phyloP scores from a whole-genome alignment of 2,113 vertebrate genomes.

The Bubalus kerabau region DNA sequence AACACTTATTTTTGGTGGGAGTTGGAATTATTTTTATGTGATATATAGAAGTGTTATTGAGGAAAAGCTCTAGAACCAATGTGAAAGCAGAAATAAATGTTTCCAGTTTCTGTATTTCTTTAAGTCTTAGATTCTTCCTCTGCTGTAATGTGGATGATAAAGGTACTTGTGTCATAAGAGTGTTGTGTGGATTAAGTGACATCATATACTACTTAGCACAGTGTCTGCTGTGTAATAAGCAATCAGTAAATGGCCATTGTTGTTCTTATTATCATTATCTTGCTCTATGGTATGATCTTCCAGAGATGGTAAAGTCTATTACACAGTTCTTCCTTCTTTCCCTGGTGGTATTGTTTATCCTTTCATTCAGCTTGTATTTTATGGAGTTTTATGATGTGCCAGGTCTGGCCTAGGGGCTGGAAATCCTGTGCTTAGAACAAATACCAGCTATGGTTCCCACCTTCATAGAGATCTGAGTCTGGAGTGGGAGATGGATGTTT shows the following conservation, averaged over 20 bases:
- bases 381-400: background rate
- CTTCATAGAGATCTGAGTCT: background rate
- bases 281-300: background rate
- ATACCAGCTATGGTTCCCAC: background rate
- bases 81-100: background rate
- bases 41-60: background rate
- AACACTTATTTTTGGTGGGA: background rate
- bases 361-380: background rate
- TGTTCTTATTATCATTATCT: background rate
- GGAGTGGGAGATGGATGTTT: background rate
- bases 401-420: background rate
- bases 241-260: background rate
- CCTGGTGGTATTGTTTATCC: background rate
- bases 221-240: background rate
- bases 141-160: background rate
- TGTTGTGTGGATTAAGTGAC: background rate
- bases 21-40: conserved; percentile 11
- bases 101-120: background rate
- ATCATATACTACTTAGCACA: background rate
- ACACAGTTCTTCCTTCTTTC: background rate
- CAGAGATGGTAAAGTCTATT: background rate
- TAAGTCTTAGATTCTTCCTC: background rate
- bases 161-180: background rate
- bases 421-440: background rate
- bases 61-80: background rate